These are phyloP conservation scores for Phycodurus eques DNA, from an alignment of 2,113 vertebrate genomes.

Conservation along the genomic window DNA sequence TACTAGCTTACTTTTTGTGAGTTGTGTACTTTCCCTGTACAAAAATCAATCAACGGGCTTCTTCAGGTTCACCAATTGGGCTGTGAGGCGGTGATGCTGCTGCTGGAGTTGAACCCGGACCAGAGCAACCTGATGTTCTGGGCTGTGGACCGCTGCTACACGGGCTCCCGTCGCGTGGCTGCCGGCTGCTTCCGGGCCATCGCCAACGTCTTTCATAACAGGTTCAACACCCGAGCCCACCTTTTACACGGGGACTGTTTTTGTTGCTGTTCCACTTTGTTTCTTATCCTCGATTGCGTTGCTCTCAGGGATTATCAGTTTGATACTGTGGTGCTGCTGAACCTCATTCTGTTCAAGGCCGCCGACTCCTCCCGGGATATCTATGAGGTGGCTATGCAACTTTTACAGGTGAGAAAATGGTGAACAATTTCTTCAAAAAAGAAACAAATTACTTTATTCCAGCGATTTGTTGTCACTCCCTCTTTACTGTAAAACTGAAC, in stretches of 20 bases:
- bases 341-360: conserved; percentile 97
- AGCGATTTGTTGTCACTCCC: too few relatives aligned
- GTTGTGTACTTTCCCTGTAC: too few relatives aligned
- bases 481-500: too few relatives aligned
- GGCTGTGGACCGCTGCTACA: conserved; percentile 98
- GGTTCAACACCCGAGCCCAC: conserved; percentile 61
- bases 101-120: conserved; percentile 96
- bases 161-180: conserved; percentile 89
- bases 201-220: conserved; percentile 95
- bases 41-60: not conserved
- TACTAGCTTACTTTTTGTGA: too few relatives aligned
- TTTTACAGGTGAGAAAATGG: conserved; percentile 82
- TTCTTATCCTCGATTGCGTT: not conserved
- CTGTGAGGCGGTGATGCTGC: conserved; percentile 92
- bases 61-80: conserved; percentile 93
- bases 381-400: conserved; percentile 98
- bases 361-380: conserved; percentile 95
- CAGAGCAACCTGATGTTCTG: conserved; percentile 99
- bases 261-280: not conserved
- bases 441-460: too few relatives aligned
- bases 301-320: conserved; percentile 92
- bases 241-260: not conserved
- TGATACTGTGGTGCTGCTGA: conserved; percentile 97
- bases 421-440: too few relatives aligned
- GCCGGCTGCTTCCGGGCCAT: conserved; percentile 96